Conservation (phyloP, 2,888 invertebrate species). For the Drosophila quinaria region DNA sequence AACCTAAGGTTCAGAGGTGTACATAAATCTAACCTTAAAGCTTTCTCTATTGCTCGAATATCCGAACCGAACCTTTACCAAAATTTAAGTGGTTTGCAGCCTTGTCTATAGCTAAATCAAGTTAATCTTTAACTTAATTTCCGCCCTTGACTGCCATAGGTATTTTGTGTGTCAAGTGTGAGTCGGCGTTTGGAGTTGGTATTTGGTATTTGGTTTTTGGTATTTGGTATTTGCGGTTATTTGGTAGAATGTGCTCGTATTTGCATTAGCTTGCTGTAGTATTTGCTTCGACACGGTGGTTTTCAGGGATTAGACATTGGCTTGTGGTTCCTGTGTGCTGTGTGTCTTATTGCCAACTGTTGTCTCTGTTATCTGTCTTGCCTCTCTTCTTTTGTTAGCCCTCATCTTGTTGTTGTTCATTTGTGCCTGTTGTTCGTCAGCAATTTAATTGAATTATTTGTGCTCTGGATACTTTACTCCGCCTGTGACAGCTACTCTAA, state of each 20-base stretch:
- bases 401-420: conserved; percentile 13
- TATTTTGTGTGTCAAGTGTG: not conserved
- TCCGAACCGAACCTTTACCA: no score
- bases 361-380: not conserved
- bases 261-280: conserved; percentile 48
- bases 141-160: not conserved
- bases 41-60: no score
- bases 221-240: conserved; percentile 52
- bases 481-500: conserved; percentile 72
- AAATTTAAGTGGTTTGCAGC: no score
- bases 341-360: conserved; percentile 34
- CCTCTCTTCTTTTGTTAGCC: not conserved
- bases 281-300: conserved; percentile 34
- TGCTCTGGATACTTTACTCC: conserved; percentile 43
- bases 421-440: conserved; percentile 45
- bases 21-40: no score
- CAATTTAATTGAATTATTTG: conserved; percentile 78
- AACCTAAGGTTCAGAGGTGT: no score
- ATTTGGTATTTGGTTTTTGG: conserved; percentile 49
- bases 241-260: conserved; percentile 32
- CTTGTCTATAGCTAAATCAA: not conserved
- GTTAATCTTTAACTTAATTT: not conserved
- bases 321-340: conserved; percentile 52
- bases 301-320: conserved; percentile 38
- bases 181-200: conserved; percentile 4